Evolutionary conservation across 1,140 invertebrate species (phyloP).

Genomic region (Ips nitidus): DNA sequence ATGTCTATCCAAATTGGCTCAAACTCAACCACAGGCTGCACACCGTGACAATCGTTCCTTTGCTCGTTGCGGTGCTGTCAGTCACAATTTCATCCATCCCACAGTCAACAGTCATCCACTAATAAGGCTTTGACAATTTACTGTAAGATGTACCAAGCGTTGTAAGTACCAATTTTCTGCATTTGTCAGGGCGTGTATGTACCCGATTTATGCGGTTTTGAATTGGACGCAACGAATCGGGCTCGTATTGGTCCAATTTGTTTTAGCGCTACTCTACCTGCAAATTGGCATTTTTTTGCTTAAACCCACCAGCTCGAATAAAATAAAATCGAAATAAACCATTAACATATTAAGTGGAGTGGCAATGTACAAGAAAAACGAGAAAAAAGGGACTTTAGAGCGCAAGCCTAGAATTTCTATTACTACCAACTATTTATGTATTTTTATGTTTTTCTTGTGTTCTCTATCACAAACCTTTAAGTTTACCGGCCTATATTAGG

Average conservation of each 20-base stretch:
- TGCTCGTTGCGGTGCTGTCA: constrained; percentile 30
- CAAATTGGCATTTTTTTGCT: constrained; percentile 23
- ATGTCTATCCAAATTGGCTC: constrained; percentile 35
- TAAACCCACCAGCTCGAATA: too few species aligned
- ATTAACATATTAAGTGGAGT: too few species aligned
- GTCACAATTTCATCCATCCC: constrained; percentile 2
- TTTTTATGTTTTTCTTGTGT: too few species aligned
- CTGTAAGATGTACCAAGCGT: constrained; percentile 17
- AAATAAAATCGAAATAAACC: too few species aligned
- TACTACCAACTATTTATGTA: too few species aligned
- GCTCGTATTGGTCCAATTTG: constrained; percentile 16
- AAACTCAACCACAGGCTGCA: constrained; percentile 33
- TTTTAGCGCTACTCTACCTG: constrained; percentile 20
- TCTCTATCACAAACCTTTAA: too few species aligned
- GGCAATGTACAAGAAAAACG: too few species aligned
- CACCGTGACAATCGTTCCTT: constrained; percentile 32
- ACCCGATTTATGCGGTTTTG: constrained; percentile 32
- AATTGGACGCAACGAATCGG: constrained; percentile 21
- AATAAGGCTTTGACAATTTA: constrained; percentile 16
- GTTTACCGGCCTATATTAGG: too few species aligned
- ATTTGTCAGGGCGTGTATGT: constrained; percentile 30
- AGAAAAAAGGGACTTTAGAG: too few species aligned
- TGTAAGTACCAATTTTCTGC: constrained; percentile 29
- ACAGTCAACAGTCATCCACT: constrained; percentile 2
- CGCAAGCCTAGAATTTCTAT: too few species aligned